These are phyloP conservation scores for Lamellibrachia satsuma DNA, from an alignment of 2,888 invertebrate species.

Conservation along the genomic window DNA sequence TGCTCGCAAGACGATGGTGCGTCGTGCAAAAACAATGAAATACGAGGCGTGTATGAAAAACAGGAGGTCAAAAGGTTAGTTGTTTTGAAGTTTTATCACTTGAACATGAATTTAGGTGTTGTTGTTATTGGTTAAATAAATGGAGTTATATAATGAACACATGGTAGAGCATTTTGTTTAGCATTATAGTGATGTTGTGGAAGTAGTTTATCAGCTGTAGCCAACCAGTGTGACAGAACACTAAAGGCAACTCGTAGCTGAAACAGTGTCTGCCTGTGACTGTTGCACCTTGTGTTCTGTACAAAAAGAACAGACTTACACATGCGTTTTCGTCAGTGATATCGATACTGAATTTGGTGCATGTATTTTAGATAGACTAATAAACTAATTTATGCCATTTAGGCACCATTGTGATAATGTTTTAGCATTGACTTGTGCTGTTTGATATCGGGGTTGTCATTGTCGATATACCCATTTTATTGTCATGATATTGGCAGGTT, in stretches of 20 bases:
- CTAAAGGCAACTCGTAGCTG: not conserved
- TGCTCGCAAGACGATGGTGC: slow-evolving; percentile 61
- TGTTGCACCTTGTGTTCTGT: not conserved
- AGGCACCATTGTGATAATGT: not conserved
- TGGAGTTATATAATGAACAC: not conserved
- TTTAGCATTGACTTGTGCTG: not conserved
- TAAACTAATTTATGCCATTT: not conserved
- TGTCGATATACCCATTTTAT: not conserved
- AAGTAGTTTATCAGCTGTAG: no score
- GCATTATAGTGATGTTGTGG: not conserved
- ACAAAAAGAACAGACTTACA: not conserved
- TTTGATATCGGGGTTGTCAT: not conserved
- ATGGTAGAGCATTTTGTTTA: not conserved
- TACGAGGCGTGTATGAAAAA: slow-evolving; percentile 42
- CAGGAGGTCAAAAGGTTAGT: slow-evolving; percentile 34
- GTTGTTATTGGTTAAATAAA: not conserved
- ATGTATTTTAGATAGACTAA: not conserved
- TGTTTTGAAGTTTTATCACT: not conserved
- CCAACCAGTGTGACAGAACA: no score
- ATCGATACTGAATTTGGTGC: not conserved
- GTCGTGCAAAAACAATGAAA: slow-evolving; percentile 56
- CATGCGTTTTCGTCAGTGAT: not conserved
- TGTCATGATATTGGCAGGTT: not conserved
- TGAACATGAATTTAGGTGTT: not conserved
- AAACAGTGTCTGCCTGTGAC: not conserved